Evolutionary conservation across 2,888 invertebrate genomes (phyloP).

Genomic region (Melanargia galathea): DNA sequence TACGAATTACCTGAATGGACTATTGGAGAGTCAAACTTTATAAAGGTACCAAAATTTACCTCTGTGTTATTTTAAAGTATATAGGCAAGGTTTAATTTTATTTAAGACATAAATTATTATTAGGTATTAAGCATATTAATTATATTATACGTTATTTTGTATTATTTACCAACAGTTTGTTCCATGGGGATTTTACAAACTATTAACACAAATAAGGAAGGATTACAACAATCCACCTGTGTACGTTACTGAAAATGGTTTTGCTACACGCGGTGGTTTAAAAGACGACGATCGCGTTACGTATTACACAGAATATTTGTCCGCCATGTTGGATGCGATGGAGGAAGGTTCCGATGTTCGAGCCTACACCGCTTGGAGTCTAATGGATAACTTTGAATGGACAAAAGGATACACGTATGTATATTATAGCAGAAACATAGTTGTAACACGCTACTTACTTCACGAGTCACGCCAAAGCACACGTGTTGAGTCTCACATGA

Average conservation of each 20-base stretch:
- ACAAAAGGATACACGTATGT: slow-evolving; percentile 74
- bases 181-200: slow-evolving; percentile 79
- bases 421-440: neutral
- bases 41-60: too few species aligned
- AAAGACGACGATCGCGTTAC: slow-evolving; percentile 64
- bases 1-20: too few species aligned
- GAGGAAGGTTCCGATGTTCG: slow-evolving; percentile 62
- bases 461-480: too few species aligned
- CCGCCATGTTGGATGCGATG: slow-evolving; percentile 61
- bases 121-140: too few species aligned
- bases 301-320: slow-evolving; percentile 60
- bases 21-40: too few species aligned
- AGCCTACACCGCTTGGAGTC: slow-evolving; percentile 81
- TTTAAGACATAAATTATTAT: too few species aligned
- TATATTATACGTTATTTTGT: too few species aligned
- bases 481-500: too few species aligned
- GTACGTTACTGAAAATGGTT: slow-evolving; percentile 81
- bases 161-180: slow-evolving; percentile 59
- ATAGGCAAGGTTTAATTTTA: too few species aligned
- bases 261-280: slow-evolving; percentile 46
- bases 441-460: too few species aligned
- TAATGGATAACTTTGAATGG: slow-evolving; percentile 85
- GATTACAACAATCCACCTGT: slow-evolving; percentile 76
- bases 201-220: slow-evolving; percentile 70
- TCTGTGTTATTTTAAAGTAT: too few species aligned